Evolutionary conservation across 2,797 vertebrate species (phyloP), one percentile per base, ranked within the genome.

Genomic region (Sebastes wilsoni): DNA sequence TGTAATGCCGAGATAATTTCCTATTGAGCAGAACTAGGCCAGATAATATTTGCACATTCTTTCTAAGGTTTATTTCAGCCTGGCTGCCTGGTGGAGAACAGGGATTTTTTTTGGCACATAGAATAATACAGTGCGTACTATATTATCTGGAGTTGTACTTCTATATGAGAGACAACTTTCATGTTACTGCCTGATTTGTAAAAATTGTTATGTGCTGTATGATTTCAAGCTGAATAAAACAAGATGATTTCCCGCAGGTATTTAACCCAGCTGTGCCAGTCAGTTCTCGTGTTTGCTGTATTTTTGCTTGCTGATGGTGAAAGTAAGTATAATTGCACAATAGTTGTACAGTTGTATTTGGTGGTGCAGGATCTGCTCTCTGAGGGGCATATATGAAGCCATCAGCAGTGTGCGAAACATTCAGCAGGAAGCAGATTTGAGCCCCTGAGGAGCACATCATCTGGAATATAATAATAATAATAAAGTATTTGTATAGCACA

Each of bases 1-100:
- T 81, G 67, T 87, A 78, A 87, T 81, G 80, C 75, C 0, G 13
- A 88, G 81, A 89, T 91, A 71, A 90, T 89, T 86, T 92, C 68
- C 55, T 80, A 68, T 66, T 58, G 68, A 86, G 62, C 68, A 87
- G 70, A 90, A 87, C 68, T 82, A 81, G 81, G 83, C 55, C 82
- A 85, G 82, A 88, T 83, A 66, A 83, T 70, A 80, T 81, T 84
- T 74, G 23, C 36, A 72, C 74, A 54, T 74, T 88, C 64, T 75
- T 89, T 72, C 72, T 58, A 69, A 72, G 42, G 66, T 79, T 87
- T 82, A 68, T 82, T 75, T 69, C 22, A 60, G 14, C 28, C 20
- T 12, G 38, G 55, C 8, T 58, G 54, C 60, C 36, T 68, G 34
- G 14, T 27, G 0, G n/a, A 52, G 27, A 79, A 34, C 13, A 23